Percentiles rank a stretch among this genome's conserved stretches.
Conservation (phyloP, 2,113 vertebrate species). For the Poecile atricapillus region DNA sequence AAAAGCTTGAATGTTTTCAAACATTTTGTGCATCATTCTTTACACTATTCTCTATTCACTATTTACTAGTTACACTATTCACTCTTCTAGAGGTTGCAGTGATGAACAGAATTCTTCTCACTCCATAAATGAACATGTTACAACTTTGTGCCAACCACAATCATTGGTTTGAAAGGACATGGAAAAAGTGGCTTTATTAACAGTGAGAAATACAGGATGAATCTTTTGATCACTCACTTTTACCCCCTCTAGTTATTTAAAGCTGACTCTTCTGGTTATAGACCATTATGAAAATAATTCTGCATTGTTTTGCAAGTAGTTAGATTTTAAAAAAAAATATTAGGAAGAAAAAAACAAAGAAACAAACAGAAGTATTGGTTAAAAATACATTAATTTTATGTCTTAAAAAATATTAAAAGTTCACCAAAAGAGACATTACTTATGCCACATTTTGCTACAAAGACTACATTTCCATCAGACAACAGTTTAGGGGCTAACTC, state of each 20-base stretch:
- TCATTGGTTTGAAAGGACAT: not conserved
- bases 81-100: not conserved
- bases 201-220: not conserved
- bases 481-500: not conserved
- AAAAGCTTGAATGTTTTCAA: not conserved
- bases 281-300: not conserved
- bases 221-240: not conserved
- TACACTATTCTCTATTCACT: not conserved
- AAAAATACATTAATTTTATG: not conserved
- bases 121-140: not conserved
- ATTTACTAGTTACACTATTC: too few relatives aligned
- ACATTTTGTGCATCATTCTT: not conserved
- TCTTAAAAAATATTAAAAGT: not conserved
- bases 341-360: too few relatives aligned
- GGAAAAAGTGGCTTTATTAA: not conserved
- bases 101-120: not conserved
- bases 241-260: not conserved
- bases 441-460: not conserved
- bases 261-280: not conserved
- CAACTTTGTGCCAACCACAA: not conserved
- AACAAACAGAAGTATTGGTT: not conserved
- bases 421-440: not conserved
- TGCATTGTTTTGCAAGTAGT: not conserved
- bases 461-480: not conserved
- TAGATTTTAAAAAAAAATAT: too few relatives aligned